Base-by-base conservation (phyloP, 2,113 vertebrate genomes). In the Pampusana beccarii region DNA sequence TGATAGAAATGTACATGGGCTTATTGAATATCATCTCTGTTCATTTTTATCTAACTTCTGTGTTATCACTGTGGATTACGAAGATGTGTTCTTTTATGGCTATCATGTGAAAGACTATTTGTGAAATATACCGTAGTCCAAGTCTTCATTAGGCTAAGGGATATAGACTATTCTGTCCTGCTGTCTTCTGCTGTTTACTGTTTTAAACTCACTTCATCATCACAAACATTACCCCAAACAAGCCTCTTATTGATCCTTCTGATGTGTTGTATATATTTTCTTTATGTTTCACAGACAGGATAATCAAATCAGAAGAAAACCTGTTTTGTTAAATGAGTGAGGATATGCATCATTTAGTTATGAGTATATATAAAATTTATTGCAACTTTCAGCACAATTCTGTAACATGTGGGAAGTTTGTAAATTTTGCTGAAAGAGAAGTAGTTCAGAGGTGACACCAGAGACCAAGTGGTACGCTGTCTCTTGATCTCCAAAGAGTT, bases 1-100 rank as follows among this genome's bases (percentile, higher is more conserved):
- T 92, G 97, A 93, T 84, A 84, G 95, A 96, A 97, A 96, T 90
- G 62, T 85, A 71, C 91, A 94, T 94, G 83, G 70, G 94, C 69
- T 94, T 93, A 92, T 90, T 92, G 80, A 95, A 95, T 96, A 88
- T 73, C 60, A 82, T 80, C 92, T 95, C 85, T 86, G 72, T 61
- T 94, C 93, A 62, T 94, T 96, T 96, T 93, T 94, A 48, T 90
- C 66, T 77, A 87, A 69, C 62, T 86, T 89, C 50, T 78, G 66
- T 71, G 77, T 88, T 89, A 87, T 91, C 86, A 71, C 79, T 56
- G 25, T 69, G 70, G 73, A 82, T 94, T 90, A 91, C 80, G 92
- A 95, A 93, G 31, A 40, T 57, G 50, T 42, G 20, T 51, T 88
- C 82, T 92, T 92, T 88, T 85, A 51, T 64, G 57, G 54, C 48